Base-by-base conservation (phyloP, 2,888 invertebrate species). In the Aradus depressus region DNA sequence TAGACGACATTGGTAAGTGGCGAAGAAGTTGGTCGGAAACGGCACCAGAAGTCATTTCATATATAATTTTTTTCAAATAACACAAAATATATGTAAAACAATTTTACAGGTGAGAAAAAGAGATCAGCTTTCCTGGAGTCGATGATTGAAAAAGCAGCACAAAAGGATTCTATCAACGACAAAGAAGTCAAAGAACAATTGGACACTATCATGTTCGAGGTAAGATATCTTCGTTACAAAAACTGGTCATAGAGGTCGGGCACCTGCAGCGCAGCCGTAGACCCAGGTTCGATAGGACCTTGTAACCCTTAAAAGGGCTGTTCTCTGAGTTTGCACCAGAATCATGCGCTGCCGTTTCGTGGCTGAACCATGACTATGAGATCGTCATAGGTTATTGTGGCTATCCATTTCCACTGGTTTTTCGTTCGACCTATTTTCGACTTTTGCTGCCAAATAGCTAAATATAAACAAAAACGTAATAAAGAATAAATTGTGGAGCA, bases 201-300 rank as follows among this genome's bases (percentile, higher is more conserved):
- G 0, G 84, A 86, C 62, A 87, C 86, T 0, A 87, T 88, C 50
- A 88, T 88, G 87, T 87, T 87, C 65, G 83, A 92, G 77, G 86
- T 78, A 65, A 60, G 37, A 22, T 3, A 25, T 12, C 3, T 3
- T 25, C 19, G 19, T 31, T 10, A 31, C 10, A 8, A 10, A 31
- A 12, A 6, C 34, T 31, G 31, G 31, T 31, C 10, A 10, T 10
- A 31, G 12, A 31, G 31, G 31, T n/a, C n/a, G n/a, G n/a, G n/a
- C n/a, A n/a, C n/a, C 10, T 31, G 31, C 10, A n/a, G 31, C n/a
- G 31, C 10, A n/a, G 31, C 10, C 10, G 31, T 10, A 31, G 31
- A 10, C n/a, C 10, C 10, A n/a, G 31, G 10, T 31, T n/a, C n/a
- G n/a, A n/a, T n/a, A n/a, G n/a, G n/a, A n/a, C n/a, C n/a, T n/a